Evolutionary conservation across 1,140 invertebrate genomes (phyloP).

Genomic region (Hyles euphorbiae): DNA sequence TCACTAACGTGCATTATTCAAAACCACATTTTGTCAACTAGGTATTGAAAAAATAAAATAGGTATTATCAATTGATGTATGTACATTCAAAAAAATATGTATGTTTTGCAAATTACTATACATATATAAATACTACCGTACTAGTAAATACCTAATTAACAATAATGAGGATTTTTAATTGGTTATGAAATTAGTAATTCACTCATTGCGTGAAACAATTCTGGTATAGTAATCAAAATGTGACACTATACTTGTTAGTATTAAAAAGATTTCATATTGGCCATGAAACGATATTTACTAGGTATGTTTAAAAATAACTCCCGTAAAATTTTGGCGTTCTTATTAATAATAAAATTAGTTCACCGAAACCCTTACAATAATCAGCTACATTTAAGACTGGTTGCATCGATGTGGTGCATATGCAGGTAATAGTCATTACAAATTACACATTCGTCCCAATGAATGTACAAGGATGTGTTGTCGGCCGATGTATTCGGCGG

Average conservation of each 20-base stretch:
- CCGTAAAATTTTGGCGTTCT: conserved; percentile 16
- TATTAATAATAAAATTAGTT: conserved; percentile 18
- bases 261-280: conserved; percentile 3
- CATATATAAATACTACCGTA: too few relatives aligned
- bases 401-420: conserved; percentile 6
- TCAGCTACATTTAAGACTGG: conserved; percentile 1
- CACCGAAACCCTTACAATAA: conserved; percentile 15
- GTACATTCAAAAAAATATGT: too few relatives aligned
- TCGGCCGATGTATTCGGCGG: conserved; percentile 39
- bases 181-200: conserved; percentile 1
- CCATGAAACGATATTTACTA: not conserved
- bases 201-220: not conserved
- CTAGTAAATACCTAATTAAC: conserved; percentile 1
- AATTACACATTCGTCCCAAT: conserved; percentile 61
- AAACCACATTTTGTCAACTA: too few relatives aligned
- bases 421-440: conserved; percentile 30
- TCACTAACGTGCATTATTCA: too few relatives aligned
- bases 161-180: not conserved
- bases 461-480: conserved; percentile 45
- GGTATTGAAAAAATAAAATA: too few relatives aligned
- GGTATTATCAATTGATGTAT: too few relatives aligned
- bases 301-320: not conserved
- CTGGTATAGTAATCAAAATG: not conserved
- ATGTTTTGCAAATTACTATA: too few relatives aligned
- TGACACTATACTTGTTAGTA: conserved; percentile 11